Conservation (phyloP, 2,797 vertebrate genomes). For the Brachymystax lenok region DNA sequence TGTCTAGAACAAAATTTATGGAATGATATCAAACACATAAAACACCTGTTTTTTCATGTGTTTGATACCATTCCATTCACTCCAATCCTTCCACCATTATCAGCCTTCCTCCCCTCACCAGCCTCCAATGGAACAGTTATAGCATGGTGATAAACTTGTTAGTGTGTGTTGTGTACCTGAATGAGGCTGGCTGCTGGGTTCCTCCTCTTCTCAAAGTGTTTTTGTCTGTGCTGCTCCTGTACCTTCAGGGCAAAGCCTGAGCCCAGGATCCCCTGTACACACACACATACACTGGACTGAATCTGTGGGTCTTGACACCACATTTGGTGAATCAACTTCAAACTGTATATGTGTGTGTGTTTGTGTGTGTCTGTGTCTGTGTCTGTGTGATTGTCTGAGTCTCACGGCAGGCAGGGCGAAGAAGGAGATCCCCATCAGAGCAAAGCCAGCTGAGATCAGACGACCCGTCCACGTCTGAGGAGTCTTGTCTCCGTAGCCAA, state of each 20-base stretch:
- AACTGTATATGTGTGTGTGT: neutral
- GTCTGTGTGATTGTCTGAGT: slow-evolving; percentile 2
- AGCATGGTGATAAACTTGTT: neutral
- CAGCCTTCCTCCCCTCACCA: neutral
- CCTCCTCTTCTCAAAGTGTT: slow-evolving; percentile 98
- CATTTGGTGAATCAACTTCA: neutral
- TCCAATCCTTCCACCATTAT: too few species aligned
- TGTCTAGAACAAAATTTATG: too few species aligned
- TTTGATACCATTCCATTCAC: too few species aligned
- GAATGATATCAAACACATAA: too few species aligned
- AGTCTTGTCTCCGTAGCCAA: slow-evolving; percentile 97
- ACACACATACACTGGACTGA: slow-evolving; percentile 21
- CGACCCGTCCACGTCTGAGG: slow-evolving; percentile 96
- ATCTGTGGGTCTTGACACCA: neutral
- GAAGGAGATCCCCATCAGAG: slow-evolving; percentile 96
- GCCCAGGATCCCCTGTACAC: slow-evolving; percentile 90
- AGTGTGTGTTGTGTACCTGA: slow-evolving; percentile 79
- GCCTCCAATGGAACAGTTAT: neutral
- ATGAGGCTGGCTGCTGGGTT: slow-evolving; percentile 97
- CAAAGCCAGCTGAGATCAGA: slow-evolving; percentile 92
- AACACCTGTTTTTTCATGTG: too few species aligned
- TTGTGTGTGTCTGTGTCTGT: slow-evolving; percentile 3
- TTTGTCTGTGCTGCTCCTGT: slow-evolving; percentile 97
- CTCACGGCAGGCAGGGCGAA: slow-evolving; percentile 95
- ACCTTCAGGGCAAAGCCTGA: slow-evolving; percentile 98